Evolutionary conservation across 1,140 invertebrate genomes (phyloP).

Genomic region (Matsumurasca onukii): DNA sequence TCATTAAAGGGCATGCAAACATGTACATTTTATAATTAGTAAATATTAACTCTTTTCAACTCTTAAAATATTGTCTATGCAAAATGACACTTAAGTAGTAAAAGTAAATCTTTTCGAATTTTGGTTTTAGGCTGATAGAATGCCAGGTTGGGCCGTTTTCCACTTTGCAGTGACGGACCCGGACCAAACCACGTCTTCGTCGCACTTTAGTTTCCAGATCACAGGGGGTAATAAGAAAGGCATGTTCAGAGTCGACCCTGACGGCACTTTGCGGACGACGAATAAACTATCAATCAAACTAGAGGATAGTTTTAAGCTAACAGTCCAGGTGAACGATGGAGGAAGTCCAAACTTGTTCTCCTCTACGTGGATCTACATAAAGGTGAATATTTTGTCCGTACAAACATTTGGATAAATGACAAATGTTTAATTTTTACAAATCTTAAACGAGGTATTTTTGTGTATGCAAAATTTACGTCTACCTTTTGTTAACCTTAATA

Average conservation of each 20-base stretch:
- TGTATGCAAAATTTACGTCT: no score
- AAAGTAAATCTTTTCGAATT: no score
- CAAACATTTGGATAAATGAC: no score
- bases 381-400: background rate
- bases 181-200: background rate
- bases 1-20: no score
- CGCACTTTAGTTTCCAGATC: background rate
- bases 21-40: no score
- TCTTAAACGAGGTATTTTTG: no score
- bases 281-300: background rate
- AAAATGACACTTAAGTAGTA: no score
- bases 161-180: slow-evolving; percentile 12
- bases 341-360: background rate
- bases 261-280: slow-evolving; percentile 7
- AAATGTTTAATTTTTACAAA: no score
- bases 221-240: background rate
- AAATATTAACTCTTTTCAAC: no score
- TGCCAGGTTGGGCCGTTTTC: slow-evolving; percentile 18
- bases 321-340: background rate
- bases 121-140: slow-evolving; percentile 11
- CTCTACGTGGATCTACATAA: slow-evolving; percentile 15
- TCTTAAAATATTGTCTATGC: no score
- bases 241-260: background rate
- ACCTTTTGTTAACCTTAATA: no score
- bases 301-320: background rate